phyloP scores from a whole-genome alignment of 2,888 invertebrate genomes.

The Sinopyrophorus schimmeli region DNA sequence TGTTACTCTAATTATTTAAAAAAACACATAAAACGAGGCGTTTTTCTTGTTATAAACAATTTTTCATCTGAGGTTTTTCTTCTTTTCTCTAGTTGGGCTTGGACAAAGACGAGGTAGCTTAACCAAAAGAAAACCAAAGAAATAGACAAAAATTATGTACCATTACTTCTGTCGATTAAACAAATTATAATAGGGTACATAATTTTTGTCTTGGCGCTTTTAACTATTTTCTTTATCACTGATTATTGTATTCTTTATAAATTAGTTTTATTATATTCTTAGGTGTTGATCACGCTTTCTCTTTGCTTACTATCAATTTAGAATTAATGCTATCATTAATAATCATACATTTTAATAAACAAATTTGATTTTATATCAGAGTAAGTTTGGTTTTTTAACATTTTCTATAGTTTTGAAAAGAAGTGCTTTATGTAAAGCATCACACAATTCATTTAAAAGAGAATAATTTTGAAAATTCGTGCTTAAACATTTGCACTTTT shows the following conservation, averaged over 20 bases:
- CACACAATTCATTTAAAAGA: too few species aligned
- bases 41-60: constrained; percentile 12
- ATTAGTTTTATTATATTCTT: too few species aligned
- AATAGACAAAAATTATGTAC: constrained; percentile 40
- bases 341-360: too few species aligned
- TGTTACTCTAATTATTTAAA: too few species aligned
- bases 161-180: neutral
- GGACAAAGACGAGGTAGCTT: constrained; percentile 86
- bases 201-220: constrained; percentile 24
- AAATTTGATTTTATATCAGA: too few species aligned
- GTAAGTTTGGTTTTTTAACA: too few species aligned
- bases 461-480: too few species aligned
- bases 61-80: constrained; percentile 34
- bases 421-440: too few species aligned
- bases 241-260: constrained; percentile 16
- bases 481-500: too few species aligned
- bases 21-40: constrained; percentile 21
- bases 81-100: constrained; percentile 76
- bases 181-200: neutral
- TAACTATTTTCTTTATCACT: constrained; percentile 20
- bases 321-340: too few species aligned
- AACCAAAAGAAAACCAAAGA: constrained; percentile 32
- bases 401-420: too few species aligned
- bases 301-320: too few species aligned
- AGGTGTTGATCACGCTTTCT: constrained; percentile 16